Conservation (phyloP, 2,797 vertebrate genomes). For the Lacerta viridis region DNA sequence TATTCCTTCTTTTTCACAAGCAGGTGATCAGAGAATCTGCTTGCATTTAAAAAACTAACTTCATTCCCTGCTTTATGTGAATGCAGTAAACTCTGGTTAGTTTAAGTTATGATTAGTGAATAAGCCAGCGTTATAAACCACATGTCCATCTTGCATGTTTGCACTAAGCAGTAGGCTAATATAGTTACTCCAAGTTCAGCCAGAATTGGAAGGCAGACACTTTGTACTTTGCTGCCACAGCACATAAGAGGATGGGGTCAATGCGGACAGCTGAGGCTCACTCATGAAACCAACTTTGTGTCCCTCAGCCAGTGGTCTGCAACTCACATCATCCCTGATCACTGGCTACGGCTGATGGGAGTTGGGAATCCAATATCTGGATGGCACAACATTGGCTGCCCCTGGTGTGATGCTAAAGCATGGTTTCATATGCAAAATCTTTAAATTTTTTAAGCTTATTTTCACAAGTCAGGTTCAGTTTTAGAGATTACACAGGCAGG, state of each 20-base stretch:
- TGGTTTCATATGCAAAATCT: neutral
- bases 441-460: neutral
- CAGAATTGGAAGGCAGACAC: too few relatives aligned
- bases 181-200: neutral
- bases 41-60: neutral
- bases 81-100: neutral
- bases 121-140: neutral
- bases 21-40: neutral
- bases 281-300: too few relatives aligned
- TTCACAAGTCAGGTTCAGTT: neutral
- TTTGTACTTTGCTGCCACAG: accelerated
- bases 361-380: too few relatives aligned
- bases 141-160: neutral
- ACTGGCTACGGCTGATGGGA: too few relatives aligned
- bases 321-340: neutral
- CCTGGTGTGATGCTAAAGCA: neutral
- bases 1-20: neutral
- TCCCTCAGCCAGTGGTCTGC: too few relatives aligned
- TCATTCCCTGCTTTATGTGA: neutral
- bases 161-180: neutral
- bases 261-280: too few relatives aligned
- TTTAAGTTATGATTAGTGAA: neutral
- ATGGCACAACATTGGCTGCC: too few relatives aligned
- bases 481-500: neutral
- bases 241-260: too few relatives aligned